A percentile compares a stretch with the other conserved stretches of the same genome.
phyloP scores from a whole-genome alignment of 2,113 vertebrate genomes.

The Indicator maculatus region DNA sequence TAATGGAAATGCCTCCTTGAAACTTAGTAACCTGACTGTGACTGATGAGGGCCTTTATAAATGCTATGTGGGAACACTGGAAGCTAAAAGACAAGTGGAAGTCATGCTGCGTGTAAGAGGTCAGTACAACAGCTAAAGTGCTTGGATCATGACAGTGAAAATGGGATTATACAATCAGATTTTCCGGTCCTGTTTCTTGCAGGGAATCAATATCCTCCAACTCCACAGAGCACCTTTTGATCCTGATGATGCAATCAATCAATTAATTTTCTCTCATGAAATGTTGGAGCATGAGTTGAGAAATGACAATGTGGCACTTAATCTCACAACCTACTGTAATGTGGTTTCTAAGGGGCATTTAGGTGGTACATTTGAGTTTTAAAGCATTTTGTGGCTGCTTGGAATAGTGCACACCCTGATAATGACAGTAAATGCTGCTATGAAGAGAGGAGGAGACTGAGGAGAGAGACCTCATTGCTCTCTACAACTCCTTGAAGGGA shows the following conservation, averaged over 20 bases:
- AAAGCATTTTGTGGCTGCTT: not conserved
- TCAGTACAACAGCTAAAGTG: constrained; percentile 40
- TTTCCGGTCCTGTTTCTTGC: not conserved
- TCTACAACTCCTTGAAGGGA: too few species aligned
- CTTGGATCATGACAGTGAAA: not conserved
- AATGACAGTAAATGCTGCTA: not conserved
- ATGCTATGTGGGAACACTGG: constrained; percentile 69
- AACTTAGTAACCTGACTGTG: constrained; percentile 12
- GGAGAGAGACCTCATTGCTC: too few species aligned
- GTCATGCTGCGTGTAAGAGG: constrained; percentile 23
- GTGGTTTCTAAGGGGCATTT: not conserved
- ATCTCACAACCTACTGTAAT: not conserved
- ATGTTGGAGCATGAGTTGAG: not conserved
- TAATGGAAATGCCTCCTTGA: constrained; percentile 75
- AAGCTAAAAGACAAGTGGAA: not conserved
- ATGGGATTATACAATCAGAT: not conserved
- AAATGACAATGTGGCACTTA: not conserved
- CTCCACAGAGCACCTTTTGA: not conserved
- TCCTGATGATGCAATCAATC: not conserved
- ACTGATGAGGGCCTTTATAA: constrained; percentile 66
- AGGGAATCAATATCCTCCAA: not conserved
- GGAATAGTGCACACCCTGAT: not conserved
- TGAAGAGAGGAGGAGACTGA: too few species aligned
- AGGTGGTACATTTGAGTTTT: not conserved
- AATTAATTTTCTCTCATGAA: not conserved